Base-by-base conservation (phyloP, 1,140 invertebrate genomes). In the Apis cerana region DNA sequence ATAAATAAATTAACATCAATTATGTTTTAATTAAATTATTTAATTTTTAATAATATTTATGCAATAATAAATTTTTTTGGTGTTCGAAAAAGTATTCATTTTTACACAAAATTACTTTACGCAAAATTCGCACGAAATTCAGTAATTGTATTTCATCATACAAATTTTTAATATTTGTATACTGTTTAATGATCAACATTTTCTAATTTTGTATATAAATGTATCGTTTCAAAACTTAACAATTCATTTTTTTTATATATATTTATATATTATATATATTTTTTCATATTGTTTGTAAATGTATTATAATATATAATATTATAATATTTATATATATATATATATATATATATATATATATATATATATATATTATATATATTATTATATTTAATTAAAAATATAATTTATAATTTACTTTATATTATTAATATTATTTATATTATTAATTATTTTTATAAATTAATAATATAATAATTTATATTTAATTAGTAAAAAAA, bases 41-140 rank as follows among this genome's bases (percentile, higher is more conserved):
- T 54, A 17, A 70, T 56, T 56, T 77, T 77, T 82, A 78, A 78
- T 43, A 78, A 70, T 54, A 82, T 78, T 82, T 82, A 70, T 27
- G 27, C 78, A 82, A 82, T 15, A 74, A 82, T 82, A 78, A 78
- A 70, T 64, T 61, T 17, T 11, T 48, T 56, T 48, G 17, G 1
- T 13, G 2, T 27, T 5, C n/a, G 13, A 61, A 43, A 21, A 52
- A 59, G 33, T 27, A 21, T 8, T 64, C 23, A 33, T 17, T 61
- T 69, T 23, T 7, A 27, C 33, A 62, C 75, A 33, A 68, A 56
- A 78, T 77, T 77, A 82, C 77, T 58, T 70, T n/a, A 50, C 50
- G 19, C 8, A 59, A 52, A 43, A 27, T 56, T 70, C 58, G 4
- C 78, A 11, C 27, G 67, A 78, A 78, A 78, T 78, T 70, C 50